Conservation (phyloP, 2,888 invertebrate species). For the Pachydiplax longipennis region DNA sequence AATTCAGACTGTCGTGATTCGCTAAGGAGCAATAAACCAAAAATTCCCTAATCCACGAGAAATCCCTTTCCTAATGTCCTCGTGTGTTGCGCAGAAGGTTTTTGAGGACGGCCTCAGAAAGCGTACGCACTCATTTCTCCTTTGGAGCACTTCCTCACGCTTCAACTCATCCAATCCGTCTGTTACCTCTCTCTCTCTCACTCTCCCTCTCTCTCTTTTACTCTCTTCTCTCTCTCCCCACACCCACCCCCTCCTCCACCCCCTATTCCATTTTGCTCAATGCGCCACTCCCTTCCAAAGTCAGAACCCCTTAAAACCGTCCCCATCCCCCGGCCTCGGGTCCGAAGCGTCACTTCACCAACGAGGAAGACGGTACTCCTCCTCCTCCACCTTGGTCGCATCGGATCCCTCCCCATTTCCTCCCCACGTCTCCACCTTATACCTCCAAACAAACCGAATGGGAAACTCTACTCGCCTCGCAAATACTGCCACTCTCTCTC, state of each 20-base stretch:
- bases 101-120: not conserved
- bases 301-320: not conserved
- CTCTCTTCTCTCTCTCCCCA: not conserved
- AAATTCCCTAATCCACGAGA: slow-evolving; percentile 39
- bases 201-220: not conserved
- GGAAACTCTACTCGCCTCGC: slow-evolving; percentile 33
- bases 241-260: not conserved
- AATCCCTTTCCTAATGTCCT: slow-evolving; percentile 14
- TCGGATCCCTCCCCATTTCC: not conserved
- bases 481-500: not conserved
- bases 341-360: slow-evolving; percentile 43
- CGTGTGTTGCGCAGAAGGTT: slow-evolving; percentile 14
- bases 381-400: not conserved
- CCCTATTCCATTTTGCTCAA: not conserved
- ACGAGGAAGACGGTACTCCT: slow-evolving; percentile 31
- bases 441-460: slow-evolving; percentile 44
- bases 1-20: slow-evolving; percentile 8
- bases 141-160: slow-evolving; percentile 4
- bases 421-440: slow-evolving; percentile 38
- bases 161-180: slow-evolving; percentile 36
- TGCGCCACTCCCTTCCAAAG: slow-evolving; percentile 28
- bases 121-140: slow-evolving; percentile 21
- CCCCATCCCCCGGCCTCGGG: not conserved
- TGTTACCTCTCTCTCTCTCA: not conserved
- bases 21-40: slow-evolving; percentile 14